A percentile compares a stretch with the other conserved stretches of the same genome.
Evolutionary conservation across 2,797 vertebrate species (phyloP).

Genomic region (Galaxias olidus): DNA sequence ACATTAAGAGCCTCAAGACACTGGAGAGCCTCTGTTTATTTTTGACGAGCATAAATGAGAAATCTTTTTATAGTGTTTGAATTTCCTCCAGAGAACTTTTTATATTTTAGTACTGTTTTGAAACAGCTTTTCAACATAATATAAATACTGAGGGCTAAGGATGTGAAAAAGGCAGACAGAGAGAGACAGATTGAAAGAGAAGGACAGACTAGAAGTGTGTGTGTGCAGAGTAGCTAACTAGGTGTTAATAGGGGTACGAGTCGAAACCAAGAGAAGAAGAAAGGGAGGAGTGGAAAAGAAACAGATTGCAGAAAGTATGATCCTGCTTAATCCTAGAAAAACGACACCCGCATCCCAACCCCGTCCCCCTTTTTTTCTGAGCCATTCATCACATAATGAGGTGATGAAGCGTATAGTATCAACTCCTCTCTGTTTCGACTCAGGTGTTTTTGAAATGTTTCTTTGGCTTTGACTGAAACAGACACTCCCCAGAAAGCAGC

Average conservation of each 20-base stretch:
- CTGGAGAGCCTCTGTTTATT: slow-evolving; percentile 38
- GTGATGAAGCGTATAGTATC: slow-evolving; percentile 54
- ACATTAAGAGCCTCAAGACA: slow-evolving; percentile 39
- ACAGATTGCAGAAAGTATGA: slow-evolving; percentile 42
- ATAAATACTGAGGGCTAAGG: too few species aligned
- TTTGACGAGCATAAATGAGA: slow-evolving; percentile 28
- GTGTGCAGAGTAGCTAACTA: not conserved
- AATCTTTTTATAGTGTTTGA: slow-evolving; percentile 55
- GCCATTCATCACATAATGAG: slow-evolving; percentile 37
- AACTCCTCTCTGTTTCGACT: slow-evolving; percentile 28
- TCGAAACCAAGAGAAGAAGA: slow-evolving; percentile 13
- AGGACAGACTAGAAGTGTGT: slow-evolving; percentile 19
- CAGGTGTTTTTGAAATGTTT: slow-evolving; percentile 49
- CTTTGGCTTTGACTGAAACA: slow-evolving; percentile 48
- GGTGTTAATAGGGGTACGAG: not conserved
- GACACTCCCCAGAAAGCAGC: slow-evolving; percentile 51
- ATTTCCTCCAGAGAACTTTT: slow-evolving; percentile 41
- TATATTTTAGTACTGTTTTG: slow-evolving; percentile 39
- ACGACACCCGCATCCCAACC: slow-evolving; percentile 31
- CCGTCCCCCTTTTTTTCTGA: slow-evolving; percentile 19
- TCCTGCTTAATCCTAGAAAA: slow-evolving; percentile 48
- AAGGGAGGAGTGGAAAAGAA: slow-evolving; percentile 13
- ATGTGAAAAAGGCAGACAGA: not conserved
- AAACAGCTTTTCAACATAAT: slow-evolving; percentile 4
- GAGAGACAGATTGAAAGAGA: slow-evolving; percentile 29